A percentile compares a stretch with the other conserved stretches of the same genome.
Evolutionary conservation across 1,140 invertebrate species (phyloP).

Genomic region (Meloidogyne exigua): DNA sequence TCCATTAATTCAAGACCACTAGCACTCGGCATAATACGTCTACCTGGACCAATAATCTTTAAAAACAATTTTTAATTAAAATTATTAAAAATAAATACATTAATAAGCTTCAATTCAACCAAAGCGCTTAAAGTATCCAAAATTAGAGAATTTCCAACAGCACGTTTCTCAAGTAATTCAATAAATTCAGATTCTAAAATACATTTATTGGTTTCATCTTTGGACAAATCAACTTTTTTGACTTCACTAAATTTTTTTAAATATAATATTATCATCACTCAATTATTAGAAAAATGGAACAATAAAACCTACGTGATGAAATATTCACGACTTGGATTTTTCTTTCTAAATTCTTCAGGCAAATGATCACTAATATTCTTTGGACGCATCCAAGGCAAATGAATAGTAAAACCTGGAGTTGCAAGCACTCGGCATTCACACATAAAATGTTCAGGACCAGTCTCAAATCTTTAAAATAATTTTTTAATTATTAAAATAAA

Average conservation of each 20-base stretch:
- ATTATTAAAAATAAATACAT: neutral
- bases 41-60: neutral
- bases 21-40: slow-evolving; percentile 1
- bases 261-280: too few species aligned
- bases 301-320: neutral
- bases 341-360: neutral
- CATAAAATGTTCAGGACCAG: neutral
- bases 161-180: slow-evolving; percentile 2
- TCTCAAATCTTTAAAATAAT: neutral
- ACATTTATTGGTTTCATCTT: neutral
- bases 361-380: neutral
- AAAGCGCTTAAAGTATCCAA: neutral
- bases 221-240: neutral
- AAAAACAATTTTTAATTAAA: neutral
- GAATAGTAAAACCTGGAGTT: neutral
- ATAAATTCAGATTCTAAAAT: neutral
- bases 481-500: neutral
- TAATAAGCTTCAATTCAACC: neutral
- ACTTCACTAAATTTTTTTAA: neutral
- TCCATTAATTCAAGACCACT: neutral
- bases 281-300: neutral
- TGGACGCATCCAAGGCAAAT: neutral
- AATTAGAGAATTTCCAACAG: slow-evolving; percentile 2
- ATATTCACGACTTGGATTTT: neutral
- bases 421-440: neutral